Base-by-base conservation (phyloP, 2,113 vertebrate species). In the Lophochroa leadbeateri region DNA sequence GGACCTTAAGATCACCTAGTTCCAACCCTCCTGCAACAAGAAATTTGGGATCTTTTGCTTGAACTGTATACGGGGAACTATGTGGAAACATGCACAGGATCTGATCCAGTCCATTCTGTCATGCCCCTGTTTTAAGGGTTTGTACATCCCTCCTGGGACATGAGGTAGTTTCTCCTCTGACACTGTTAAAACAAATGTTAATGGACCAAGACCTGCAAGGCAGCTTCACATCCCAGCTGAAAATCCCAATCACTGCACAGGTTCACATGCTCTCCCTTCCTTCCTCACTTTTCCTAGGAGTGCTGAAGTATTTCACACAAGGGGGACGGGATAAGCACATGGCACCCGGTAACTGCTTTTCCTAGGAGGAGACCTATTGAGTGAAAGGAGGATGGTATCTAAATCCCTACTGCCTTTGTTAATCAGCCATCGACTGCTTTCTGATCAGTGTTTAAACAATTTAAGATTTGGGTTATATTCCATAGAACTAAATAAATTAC, bases 61-160 rank as follows among this genome's bases (percentile, higher is more conserved):
- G 46, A 70, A 37, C 20, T 17, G 4, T 4, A 1, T 61, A 41
- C 5, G 44, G 61, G 41, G 11, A 71, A 47, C 27, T 67, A 37
- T 1, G 27, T 7, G 6, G 14, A 92, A 74, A 65, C 0, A 8
- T 0, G 0, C 27, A 46, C 3, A 18, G 57, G 28, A 37, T 41
- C 60, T 43, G n/a, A 74, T 58, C 20, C 55, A 37, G 28, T 63
- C 53, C 44, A 50, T 41, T 29, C 41, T 33, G 41, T n/a, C 23
- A 41, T 17, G 21, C 24, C 13, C 13, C 68, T 35, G 41, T 9
- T 82, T 63, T 63, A 64, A 81, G 39, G 4, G 31, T 39, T 86
- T 28, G 13, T 28, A n/a, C 19, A 52, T 33, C n/a, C 17, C 37
- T 77, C 37, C 65, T 61, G 33, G 33, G 41, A 71, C 33, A 27